phyloP scores from a whole-genome alignment of 2,113 vertebrate genomes.

The Fregetta grallaria region DNA sequence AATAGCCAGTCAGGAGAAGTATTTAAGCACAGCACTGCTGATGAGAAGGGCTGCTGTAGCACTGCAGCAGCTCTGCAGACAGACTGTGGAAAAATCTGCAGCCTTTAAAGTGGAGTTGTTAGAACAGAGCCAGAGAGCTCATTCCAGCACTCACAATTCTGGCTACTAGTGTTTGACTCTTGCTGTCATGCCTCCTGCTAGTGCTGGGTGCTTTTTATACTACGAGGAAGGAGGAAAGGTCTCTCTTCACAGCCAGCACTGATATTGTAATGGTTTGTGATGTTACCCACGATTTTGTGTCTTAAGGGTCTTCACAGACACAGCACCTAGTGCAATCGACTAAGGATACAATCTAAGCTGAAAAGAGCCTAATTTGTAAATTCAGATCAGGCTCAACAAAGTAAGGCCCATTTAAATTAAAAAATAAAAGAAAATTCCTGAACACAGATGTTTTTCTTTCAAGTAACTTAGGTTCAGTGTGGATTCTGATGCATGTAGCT shows the following conservation, averaged over 20 bases:
- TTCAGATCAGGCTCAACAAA: background rate
- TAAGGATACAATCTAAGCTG: background rate
- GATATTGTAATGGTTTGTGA: background rate
- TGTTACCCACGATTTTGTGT: background rate
- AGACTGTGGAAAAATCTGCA: background rate
- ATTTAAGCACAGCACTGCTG: background rate
- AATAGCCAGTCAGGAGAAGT: background rate
- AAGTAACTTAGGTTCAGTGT: background rate
- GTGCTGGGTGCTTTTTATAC: background rate
- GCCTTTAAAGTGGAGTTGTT: background rate
- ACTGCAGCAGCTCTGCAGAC: conserved; percentile 40
- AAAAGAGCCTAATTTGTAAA: background rate
- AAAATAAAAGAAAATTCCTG: background rate
- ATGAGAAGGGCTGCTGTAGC: background rate
- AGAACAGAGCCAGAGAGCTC: background rate
- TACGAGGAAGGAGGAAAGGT: background rate
- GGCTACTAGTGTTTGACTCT: background rate
- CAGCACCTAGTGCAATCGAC: background rate
- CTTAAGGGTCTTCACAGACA: background rate
- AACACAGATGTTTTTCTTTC: background rate
- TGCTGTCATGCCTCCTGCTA: background rate
- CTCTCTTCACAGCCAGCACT: background rate
- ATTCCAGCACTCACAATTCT: background rate
- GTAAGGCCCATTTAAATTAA: background rate
- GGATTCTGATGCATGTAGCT: background rate